Evolutionary conservation across 1,140 invertebrate species (phyloP).

Genomic region (Catajapyx aquilonaris): DNA sequence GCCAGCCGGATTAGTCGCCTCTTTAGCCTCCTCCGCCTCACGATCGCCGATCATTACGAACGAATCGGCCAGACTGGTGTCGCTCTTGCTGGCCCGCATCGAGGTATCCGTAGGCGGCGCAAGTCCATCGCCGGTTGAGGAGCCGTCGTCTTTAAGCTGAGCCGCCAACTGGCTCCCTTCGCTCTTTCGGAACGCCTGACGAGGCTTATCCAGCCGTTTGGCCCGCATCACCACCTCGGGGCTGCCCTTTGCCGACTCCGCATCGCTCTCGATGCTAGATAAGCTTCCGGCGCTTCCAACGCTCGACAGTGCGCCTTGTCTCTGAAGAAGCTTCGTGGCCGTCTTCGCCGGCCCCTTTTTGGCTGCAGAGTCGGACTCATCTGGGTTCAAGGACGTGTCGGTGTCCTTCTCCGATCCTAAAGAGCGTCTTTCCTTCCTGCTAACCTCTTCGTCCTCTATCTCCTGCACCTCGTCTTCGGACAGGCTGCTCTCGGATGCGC

Average conservation of each 20-base stretch:
- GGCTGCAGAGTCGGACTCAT: too few species aligned
- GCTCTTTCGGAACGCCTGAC: conserved; percentile 43
- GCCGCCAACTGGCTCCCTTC: conserved; percentile 23
- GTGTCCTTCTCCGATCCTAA: too few species aligned
- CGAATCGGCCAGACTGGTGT: conserved; percentile 73
- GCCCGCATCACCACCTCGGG: conserved; percentile 30
- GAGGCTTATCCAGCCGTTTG: conserved; percentile 32
- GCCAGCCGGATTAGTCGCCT: conserved; percentile 13
- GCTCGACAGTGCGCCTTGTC: conserved; percentile 6
- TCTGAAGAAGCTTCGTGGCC: too few species aligned
- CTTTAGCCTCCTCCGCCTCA: conserved; percentile 18
- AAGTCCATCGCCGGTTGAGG: conserved; percentile 16
- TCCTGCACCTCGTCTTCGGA: conserved; percentile 38
- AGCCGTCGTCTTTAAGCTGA: too few species aligned
- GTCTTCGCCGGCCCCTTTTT: too few species aligned
- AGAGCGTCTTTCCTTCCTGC: background rate
- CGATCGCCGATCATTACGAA: conserved; percentile 60
- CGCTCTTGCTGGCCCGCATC: conserved; percentile 63
- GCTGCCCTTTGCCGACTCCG: conserved; percentile 7
- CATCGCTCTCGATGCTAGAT: background rate
- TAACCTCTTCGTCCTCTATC: conserved; percentile 15
- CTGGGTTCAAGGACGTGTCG: too few species aligned
- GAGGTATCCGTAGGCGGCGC: conserved; percentile 14
- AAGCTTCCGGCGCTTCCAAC: conserved; percentile 6
- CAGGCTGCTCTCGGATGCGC: conserved; percentile 63